A percentile compares a stretch with the other conserved stretches of the same genome.
These are phyloP conservation scores for Chymomyza caudatula DNA, from an alignment of 2,888 invertebrate genomes.

Conservation along the genomic window DNA sequence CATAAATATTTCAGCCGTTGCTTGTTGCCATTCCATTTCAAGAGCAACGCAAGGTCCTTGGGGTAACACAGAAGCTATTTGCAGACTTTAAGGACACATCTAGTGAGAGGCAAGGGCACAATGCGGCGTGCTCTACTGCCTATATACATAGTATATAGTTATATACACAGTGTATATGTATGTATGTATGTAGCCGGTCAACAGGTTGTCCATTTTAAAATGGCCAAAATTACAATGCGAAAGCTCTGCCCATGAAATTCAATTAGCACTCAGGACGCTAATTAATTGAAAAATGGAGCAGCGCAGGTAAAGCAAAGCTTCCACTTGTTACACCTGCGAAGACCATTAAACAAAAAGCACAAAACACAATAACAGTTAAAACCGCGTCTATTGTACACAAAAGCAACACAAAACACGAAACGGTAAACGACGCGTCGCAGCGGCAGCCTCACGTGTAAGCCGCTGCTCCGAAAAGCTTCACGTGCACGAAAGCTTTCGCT, in stretches of 20 bases:
- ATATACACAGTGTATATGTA: neutral
- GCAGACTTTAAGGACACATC: constrained; percentile 50
- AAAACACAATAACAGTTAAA: constrained; percentile 2
- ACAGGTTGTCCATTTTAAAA: neutral
- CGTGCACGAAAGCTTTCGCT: constrained; percentile 25
- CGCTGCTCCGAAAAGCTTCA: neutral
- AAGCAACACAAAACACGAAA: neutral
- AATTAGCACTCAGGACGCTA: constrained; percentile 53
- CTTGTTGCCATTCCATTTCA: constrained; percentile 57
- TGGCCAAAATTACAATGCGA: neutral
- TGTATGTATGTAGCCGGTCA: neutral
- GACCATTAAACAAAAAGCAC: neutral
- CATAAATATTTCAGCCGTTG: constrained; percentile 61
- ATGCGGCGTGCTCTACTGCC: constrained; percentile 32
- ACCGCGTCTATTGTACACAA: neutral
- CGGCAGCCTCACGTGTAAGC: neutral
- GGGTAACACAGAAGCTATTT: constrained; percentile 42
- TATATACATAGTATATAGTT: neutral
- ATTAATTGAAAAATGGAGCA: constrained; percentile 43
- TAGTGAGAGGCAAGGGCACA: constrained; percentile 36
- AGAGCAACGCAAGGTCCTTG: constrained; percentile 64
- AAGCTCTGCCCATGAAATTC: constrained; percentile 54
- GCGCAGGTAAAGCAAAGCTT: constrained; percentile 38
- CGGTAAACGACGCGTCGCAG: neutral
- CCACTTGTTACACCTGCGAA: constrained; percentile 52